Conservation (phyloP, 1,140 invertebrate species). For the Brachionus koreanus region DNA sequence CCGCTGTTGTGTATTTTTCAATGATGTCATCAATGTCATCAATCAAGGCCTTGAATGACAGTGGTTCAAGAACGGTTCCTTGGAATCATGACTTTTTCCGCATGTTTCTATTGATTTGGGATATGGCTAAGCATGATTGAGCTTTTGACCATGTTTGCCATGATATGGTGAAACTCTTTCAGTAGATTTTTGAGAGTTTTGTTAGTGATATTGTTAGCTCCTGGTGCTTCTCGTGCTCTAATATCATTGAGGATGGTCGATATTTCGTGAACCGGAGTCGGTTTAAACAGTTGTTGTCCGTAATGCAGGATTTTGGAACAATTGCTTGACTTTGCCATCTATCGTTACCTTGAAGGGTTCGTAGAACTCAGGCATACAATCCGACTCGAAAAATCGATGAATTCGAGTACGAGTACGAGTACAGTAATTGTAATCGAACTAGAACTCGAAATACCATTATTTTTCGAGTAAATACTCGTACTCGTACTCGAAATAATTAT, state of each 20-base stretch:
- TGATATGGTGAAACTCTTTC: neutral
- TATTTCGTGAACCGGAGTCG: neutral
- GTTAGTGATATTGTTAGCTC: neutral
- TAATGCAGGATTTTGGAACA: neutral
- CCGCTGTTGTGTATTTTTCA: too few relatives aligned
- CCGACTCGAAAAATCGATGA: too few relatives aligned
- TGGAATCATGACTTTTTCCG: constrained; percentile 22
- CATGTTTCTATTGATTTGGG: constrained; percentile 44
- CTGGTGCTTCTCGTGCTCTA: neutral
- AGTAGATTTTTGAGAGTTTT: neutral
- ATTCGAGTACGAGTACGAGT: too few relatives aligned
- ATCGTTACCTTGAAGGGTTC: neutral
- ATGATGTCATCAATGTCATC: constrained; percentile 27
- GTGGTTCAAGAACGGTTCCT: neutral
- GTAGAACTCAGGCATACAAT: too few relatives aligned
- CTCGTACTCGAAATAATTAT: too few relatives aligned
- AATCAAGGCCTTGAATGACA: neutral
- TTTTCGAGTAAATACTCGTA: too few relatives aligned
- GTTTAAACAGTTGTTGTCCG: neutral
- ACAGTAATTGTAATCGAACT: too few relatives aligned
- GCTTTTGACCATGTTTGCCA: neutral
- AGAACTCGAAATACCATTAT: too few relatives aligned
- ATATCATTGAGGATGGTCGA: neutral
- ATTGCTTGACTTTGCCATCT: neutral
- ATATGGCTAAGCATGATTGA: neutral